Evolutionary conservation across 2,888 invertebrate species (phyloP), one percentile per base, ranked within the genome.

Genomic region (Chrysodeixis includens): DNA sequence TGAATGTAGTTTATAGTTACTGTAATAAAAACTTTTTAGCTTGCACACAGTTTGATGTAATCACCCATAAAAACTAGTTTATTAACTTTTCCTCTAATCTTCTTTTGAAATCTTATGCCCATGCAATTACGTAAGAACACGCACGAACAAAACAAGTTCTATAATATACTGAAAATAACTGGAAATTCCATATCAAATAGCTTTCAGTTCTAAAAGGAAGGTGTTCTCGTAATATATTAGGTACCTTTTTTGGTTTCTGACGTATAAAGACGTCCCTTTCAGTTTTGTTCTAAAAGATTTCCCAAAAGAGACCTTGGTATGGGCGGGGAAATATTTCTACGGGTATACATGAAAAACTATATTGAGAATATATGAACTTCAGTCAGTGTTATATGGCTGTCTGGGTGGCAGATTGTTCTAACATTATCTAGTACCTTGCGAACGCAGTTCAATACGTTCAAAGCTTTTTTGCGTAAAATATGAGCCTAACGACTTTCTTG

Each of bases 251-350:
- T 53, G 54, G 44, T 46, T 57, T 22, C 49, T 62, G 66, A 60
- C 57, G 56, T 46, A 60, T 16, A n/a, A 44, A 40, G n/a, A 40
- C 71, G 55, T 46, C 62, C 67, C 62, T 74, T 61, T 77, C 30
- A 73, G 60, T 32, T 68, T 67, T 57, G 59, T 59, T 56, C 53
- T 16, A 20, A 44, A 59, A 72, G 69, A 81, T 78, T 79, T 81
- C 72, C 75, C 70, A 57, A 62, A 60, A 78, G 70, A 71, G 52
- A 35, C 52, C 52, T 71, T 57, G 54, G 51, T 30, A 30, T 59
- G 46, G 62, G 56, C 35, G 52, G 40, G 51, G 53, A 46, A 62
- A 60, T 26, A 59, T 62, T 35, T 35, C 30, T 30, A 16, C 35
- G 52, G 63, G 40, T 46, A 56, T 56, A 61, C 44, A n/a, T 20